Conservation (phyloP, 2,113 vertebrate genomes). For the Fulica atra region DNA sequence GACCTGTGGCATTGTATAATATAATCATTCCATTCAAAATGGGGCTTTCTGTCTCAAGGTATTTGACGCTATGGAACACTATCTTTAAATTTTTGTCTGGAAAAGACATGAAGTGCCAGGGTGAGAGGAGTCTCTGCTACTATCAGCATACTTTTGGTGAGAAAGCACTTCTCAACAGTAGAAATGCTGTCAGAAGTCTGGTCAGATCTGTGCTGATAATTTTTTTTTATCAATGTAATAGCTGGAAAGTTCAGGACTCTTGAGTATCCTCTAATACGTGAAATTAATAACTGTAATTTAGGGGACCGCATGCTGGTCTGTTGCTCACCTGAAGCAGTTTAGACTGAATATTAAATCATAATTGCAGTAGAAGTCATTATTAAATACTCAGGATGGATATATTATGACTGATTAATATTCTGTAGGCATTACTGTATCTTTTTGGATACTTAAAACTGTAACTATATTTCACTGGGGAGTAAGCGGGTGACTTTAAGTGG, state of each 20-base stretch:
- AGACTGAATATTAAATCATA: not conserved
- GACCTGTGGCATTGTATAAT: not conserved
- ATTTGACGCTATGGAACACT: not conserved
- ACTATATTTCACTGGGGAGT: not conserved
- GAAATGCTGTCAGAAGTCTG: not conserved
- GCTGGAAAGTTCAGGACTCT: not conserved
- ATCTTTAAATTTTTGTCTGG: not conserved
- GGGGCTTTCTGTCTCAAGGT: not conserved
- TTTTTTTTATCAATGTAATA: not conserved
- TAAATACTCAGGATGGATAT: not conserved
- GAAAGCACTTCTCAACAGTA: not conserved
- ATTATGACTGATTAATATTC: not conserved
- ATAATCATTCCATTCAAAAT: not conserved
- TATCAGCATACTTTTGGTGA: not conserved
- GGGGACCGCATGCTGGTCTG: not conserved
- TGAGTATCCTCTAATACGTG: not conserved
- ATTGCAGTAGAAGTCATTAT: not conserved
- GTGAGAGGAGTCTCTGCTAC: not conserved
- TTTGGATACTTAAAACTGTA: not conserved
- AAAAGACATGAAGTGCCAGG: not conserved
- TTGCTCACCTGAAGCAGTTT: not conserved
- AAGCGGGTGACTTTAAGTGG: not conserved
- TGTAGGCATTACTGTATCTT: not conserved
- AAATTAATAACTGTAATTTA: not conserved
- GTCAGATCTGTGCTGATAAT: rapidly evolving